Conservation (phyloP, 2,888 invertebrate species). For the Stratiomys singularior region DNA sequence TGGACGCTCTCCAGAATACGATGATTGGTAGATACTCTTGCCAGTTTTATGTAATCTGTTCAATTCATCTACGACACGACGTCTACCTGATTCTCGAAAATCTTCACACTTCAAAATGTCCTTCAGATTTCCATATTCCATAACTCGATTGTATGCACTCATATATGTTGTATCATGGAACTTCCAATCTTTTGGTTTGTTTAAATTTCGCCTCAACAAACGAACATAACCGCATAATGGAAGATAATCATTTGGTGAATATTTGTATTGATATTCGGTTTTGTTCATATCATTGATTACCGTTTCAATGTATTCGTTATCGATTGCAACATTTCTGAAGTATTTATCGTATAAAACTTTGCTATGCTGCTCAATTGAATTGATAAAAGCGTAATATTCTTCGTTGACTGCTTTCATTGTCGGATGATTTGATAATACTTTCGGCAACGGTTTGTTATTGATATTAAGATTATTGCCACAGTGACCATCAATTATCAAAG, state of each 20-base stretch:
- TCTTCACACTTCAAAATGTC: conserved; percentile 7
- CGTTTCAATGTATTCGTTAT: conserved; percentile 49
- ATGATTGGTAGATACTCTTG: conserved; percentile 56
- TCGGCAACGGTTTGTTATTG: conserved; percentile 32
- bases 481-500: conserved; percentile 45
- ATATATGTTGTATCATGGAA: conserved; percentile 59
- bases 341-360: conserved; percentile 52
- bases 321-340: conserved; percentile 52
- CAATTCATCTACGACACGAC: conserved; percentile 51
- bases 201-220: conserved; percentile 50
- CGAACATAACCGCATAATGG: conserved; percentile 53
- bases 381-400: conserved; percentile 43
- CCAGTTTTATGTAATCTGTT: conserved; percentile 56
- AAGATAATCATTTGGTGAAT: conserved; percentile 55
- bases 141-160: conserved; percentile 57
- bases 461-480: conserved; percentile 45
- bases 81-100: background rate
- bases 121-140: conserved; percentile 53
- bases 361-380: conserved; percentile 49
- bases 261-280: conserved; percentile 54
- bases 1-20: background rate
- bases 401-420: conserved; percentile 40
- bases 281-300: conserved; percentile 52
- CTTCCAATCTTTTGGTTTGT: conserved; percentile 46
- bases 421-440: conserved; percentile 19